A percentile compares a stretch with the other conserved stretches of the same genome.
Conservation (phyloP, 2,888 invertebrate genomes). For the Odontocerum albicorne region DNA sequence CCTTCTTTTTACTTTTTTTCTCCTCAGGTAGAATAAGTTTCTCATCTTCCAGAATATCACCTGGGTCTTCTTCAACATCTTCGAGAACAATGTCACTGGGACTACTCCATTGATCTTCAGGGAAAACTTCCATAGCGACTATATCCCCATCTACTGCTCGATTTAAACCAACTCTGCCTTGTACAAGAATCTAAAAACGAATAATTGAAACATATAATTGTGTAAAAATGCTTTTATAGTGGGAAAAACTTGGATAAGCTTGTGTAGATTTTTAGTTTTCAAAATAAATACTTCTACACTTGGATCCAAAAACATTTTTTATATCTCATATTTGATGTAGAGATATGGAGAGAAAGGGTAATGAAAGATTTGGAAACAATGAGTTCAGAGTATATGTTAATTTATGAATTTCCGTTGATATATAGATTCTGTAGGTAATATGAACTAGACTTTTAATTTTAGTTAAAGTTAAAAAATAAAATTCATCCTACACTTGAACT, state of each 20-base stretch:
- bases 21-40: slow-evolving; percentile 47
- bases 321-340: too few species aligned
- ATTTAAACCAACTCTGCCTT: slow-evolving; percentile 85
- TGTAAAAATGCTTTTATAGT: not conserved
- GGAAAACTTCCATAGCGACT: slow-evolving; percentile 88
- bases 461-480: too few species aligned
- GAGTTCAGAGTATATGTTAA: too few species aligned
- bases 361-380: too few species aligned
- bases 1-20: slow-evolving; percentile 39
- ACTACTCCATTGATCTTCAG: slow-evolving; percentile 86
- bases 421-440: too few species aligned
- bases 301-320: too few species aligned
- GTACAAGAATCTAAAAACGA: slow-evolving; percentile 69
- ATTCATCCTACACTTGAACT: too few species aligned
- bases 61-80: slow-evolving; percentile 73
- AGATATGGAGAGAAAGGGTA: too few species aligned
- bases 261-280: too few species aligned
- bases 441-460: too few species aligned
- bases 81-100: slow-evolving; percentile 85
- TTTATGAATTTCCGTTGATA: too few species aligned
- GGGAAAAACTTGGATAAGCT: not conserved
- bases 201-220: not conserved
- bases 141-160: slow-evolving; percentile 93
- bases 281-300: too few species aligned
- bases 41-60: slow-evolving; percentile 67